Conservation (phyloP, 2,888 invertebrate species). For the Hoplodrina blanda region DNA sequence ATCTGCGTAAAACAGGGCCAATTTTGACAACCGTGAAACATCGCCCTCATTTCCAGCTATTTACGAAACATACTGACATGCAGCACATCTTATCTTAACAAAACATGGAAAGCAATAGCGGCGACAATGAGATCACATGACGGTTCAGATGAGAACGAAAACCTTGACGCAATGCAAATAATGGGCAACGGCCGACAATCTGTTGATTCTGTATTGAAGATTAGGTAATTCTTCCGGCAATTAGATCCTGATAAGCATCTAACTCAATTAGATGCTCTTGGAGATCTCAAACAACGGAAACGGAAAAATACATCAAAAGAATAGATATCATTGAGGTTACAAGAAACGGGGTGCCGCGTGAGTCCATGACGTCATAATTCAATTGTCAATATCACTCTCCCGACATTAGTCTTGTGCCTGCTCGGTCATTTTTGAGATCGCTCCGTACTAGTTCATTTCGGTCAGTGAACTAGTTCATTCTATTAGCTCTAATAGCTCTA, state of each 20-base stretch:
- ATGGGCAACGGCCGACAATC: constrained; percentile 49
- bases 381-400: constrained; percentile 20
- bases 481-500: no score
- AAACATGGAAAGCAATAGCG: constrained; percentile 40
- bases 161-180: constrained; percentile 54
- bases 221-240: constrained; percentile 58
- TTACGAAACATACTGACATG: constrained; percentile 37
- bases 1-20: no score
- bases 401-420: no score
- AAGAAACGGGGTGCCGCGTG: neutral
- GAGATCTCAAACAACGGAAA: constrained; percentile 44
- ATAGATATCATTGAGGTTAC: constrained; percentile 15
- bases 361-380: constrained; percentile 27
- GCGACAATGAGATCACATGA: constrained; percentile 44
- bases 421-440: no score
- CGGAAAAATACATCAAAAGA: constrained; percentile 46
- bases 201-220: constrained; percentile 47
- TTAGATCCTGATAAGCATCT: constrained; percentile 47
- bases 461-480: no score
- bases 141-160: constrained; percentile 10
- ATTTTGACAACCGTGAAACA: constrained; percentile 35
- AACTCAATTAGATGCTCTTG: constrained; percentile 54
- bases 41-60: constrained; percentile 28
- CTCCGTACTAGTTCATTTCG: no score
- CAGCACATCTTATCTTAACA: constrained; percentile 49